Base-by-base conservation (phyloP, 2,888 invertebrate species). In the Corbicula japonica region DNA sequence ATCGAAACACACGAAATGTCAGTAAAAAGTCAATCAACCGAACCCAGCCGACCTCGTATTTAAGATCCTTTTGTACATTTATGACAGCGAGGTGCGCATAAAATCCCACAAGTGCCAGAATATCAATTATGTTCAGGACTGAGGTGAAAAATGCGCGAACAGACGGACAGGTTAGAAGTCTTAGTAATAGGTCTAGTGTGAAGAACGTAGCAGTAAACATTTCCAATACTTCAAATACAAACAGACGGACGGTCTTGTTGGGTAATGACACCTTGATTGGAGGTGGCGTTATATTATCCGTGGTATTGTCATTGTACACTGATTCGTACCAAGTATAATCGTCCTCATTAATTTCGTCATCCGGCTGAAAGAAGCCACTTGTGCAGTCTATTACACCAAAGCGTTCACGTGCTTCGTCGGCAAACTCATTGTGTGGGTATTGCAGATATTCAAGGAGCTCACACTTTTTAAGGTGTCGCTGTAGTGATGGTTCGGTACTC, bases 11-110 rank as follows among this genome's bases (percentile, higher is more conserved):
- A 8, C 76, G 58, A 8, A 76, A 62, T 12, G 71, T 44, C 30
- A 71, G 76, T 10, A 76, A n/a, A 26, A 52, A 76, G 10, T 65
- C 65, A 35, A 76, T 35, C n/a, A 65, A 28, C 8, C 71, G 44
- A 0, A 71, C 34, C 76, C 76, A 76, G 32, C 70, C 52, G 2
- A 30, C 52, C 30, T 52, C 63, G 21, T 76, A 76, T 28, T 65
- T 65, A 26, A 71, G 50, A 6, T 65, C 58, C 38, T 58, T 63
- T 23, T 41, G 26, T 8, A 65, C 8, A 10, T 58, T 38, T 3
- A 35, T 32, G 18, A 54, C 34, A 1, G 54, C 12, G 15, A 63
- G n/a, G 35, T 63, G 58, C 3, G 60, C 18, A 26, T 60, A 76
- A 21, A 62, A 65, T 21, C 65, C 70, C n/a, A 65, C 10, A 35